phyloP scores from a whole-genome alignment of 2,797 vertebrate species.

The Neopelma chrysocephalum region DNA sequence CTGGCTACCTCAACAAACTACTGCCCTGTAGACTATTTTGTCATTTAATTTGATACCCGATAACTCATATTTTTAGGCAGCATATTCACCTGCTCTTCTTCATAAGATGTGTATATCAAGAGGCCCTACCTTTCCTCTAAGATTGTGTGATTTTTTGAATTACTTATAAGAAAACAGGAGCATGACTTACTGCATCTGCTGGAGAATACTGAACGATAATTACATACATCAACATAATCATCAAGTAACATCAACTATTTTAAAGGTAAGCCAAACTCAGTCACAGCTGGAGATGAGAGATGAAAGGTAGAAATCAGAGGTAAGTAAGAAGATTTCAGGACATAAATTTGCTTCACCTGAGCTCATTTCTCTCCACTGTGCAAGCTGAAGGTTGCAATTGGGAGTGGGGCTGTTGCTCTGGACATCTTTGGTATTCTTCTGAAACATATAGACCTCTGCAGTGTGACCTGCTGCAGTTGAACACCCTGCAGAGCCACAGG shows the following conservation, averaged over 20 bases:
- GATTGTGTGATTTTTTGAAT: conserved; percentile 24
- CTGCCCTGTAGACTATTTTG: neutral
- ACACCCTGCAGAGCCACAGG: neutral
- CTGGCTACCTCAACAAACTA: neutral
- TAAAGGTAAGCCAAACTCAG: neutral
- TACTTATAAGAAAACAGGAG: conserved; percentile 10
- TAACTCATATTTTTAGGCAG: neutral
- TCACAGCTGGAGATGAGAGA: neutral
- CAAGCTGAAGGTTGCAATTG: neutral
- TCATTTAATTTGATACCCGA: conserved; percentile 8
- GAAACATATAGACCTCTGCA: neutral
- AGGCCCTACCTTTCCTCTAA: neutral
- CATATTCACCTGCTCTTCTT: neutral
- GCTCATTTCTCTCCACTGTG: neutral
- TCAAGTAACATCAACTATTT: neutral
- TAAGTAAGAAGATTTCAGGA: neutral
- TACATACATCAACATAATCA: conserved; percentile 15
- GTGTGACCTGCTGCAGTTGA: neutral
- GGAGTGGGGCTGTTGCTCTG: neutral
- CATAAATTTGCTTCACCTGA: neutral
- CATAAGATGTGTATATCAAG: neutral
- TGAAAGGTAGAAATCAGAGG: neutral
- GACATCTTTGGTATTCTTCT: neutral
- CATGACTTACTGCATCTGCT: neutral
- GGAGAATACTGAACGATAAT: neutral